These are phyloP conservation scores for Gymnocypris eckloni DNA, from an alignment of 2,797 vertebrate species.

Conservation along the genomic window DNA sequence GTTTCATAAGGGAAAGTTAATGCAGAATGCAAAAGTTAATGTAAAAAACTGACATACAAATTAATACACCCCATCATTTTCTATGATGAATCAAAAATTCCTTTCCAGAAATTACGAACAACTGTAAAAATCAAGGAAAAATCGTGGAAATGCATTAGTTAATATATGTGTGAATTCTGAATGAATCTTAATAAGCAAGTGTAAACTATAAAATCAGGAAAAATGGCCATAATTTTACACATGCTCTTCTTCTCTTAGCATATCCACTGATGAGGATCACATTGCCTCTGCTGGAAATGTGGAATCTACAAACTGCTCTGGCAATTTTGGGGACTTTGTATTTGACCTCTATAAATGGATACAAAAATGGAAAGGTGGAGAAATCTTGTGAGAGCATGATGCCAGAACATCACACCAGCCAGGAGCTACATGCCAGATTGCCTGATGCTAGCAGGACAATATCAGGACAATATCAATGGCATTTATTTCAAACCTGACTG, in stretches of 20 bases:
- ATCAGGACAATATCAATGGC: too few species aligned
- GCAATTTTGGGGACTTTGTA: conserved; percentile 36
- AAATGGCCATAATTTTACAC: background rate
- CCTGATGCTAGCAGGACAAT: too few species aligned
- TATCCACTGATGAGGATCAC: background rate
- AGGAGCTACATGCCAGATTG: too few species aligned
- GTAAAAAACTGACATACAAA: too few species aligned
- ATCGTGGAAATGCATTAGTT: background rate
- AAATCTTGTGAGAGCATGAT: conserved; percentile 78
- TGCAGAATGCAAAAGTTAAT: background rate
- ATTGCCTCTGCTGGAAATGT: background rate
- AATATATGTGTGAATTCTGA: background rate
- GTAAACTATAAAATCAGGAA: background rate
- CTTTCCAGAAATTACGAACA: background rate
- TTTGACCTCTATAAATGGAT: conserved; percentile 64
- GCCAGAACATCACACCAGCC: conserved; percentile 76
- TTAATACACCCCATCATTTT: background rate
- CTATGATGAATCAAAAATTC: background rate
- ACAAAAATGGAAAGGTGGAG: conserved; percentile 76
- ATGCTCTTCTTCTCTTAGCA: background rate
- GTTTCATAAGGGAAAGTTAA: background rate
- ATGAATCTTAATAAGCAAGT: background rate
- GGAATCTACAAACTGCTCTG: background rate
- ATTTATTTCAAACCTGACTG: too few species aligned
- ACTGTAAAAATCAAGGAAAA: background rate